Evolutionary conservation across 2,113 vertebrate genomes (phyloP).

Genomic region (Coryphaenoides rupestris): DNA sequence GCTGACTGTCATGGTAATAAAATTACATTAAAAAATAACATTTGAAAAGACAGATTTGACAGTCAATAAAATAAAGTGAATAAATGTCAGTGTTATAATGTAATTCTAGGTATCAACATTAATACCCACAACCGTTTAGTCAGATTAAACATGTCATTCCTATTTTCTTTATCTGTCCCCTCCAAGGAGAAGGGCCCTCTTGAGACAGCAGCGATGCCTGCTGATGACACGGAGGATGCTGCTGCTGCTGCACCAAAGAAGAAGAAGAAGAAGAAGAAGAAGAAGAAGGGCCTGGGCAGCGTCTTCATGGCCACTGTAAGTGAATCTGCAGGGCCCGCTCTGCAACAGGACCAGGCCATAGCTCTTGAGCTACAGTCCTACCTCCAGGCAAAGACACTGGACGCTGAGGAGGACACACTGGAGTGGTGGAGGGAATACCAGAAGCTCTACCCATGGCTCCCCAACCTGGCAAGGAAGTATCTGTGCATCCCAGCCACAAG

Average conservation of each 20-base stretch:
- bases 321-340: not conserved
- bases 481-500: not conserved
- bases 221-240: not conserved
- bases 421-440: not conserved
- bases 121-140: not conserved
- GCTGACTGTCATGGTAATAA: not conserved
- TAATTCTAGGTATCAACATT: too few species aligned
- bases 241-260: not conserved
- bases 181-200: not conserved
- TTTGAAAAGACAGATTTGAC: not conserved
- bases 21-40: too few species aligned
- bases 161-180: not conserved
- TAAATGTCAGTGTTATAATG: not conserved
- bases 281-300: not conserved
- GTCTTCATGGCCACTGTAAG: not conserved
- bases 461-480: not conserved
- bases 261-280: not conserved
- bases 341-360: not conserved
- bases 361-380: not conserved
- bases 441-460: not conserved
- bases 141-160: not conserved
- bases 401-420: not conserved
- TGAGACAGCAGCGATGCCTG: not conserved
- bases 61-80: too few species aligned
- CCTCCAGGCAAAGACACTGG: too few species aligned